phyloP scores from a whole-genome alignment of 2,888 invertebrate genomes.

The Drosophila colorata region DNA sequence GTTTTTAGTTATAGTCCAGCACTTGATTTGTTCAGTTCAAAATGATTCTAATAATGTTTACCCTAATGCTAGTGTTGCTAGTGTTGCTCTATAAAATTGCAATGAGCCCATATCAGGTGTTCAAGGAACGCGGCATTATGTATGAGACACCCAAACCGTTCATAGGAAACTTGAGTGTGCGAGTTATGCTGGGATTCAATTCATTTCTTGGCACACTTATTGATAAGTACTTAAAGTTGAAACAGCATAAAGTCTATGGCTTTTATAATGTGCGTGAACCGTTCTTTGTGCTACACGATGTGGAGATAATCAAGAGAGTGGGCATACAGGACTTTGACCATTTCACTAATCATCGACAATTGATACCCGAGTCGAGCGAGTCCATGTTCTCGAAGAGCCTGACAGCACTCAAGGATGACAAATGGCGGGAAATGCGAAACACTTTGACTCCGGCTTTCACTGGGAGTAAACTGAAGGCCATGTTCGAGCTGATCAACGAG shows the following conservation, averaged over 20 bases:
- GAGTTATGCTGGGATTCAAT: constrained; percentile 27
- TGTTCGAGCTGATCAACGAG: constrained; percentile 82
- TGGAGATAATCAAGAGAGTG: constrained; percentile 86
- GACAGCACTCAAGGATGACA: constrained; percentile 84
- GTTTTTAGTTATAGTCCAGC: constrained; percentile 19
- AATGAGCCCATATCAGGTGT: constrained; percentile 33
- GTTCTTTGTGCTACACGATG: constrained; percentile 85
- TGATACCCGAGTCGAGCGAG: constrained; percentile 81
- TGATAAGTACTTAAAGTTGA: constrained; percentile 25
- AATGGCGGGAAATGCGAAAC: constrained; percentile 85
- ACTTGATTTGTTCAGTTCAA: constrained; percentile 15
- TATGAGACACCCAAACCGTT: constrained; percentile 49
- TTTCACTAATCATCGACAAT: constrained; percentile 85
- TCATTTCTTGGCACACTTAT: constrained; percentile 48
- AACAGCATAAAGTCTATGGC: constrained; percentile 84
- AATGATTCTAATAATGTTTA: constrained; percentile 44
- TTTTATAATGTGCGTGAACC: constrained; percentile 85
- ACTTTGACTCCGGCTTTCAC: constrained; percentile 85
- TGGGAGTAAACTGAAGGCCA: constrained; percentile 86
- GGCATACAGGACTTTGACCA: constrained; percentile 87
- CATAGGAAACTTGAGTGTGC: constrained; percentile 50
- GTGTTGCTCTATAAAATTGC: constrained; percentile 53
- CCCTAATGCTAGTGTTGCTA: constrained; percentile 26
- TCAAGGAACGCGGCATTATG: constrained; percentile 54
- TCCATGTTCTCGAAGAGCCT: constrained; percentile 86